Base-by-base conservation (phyloP, 2,113 vertebrate species). In the Tor tambroides region DNA sequence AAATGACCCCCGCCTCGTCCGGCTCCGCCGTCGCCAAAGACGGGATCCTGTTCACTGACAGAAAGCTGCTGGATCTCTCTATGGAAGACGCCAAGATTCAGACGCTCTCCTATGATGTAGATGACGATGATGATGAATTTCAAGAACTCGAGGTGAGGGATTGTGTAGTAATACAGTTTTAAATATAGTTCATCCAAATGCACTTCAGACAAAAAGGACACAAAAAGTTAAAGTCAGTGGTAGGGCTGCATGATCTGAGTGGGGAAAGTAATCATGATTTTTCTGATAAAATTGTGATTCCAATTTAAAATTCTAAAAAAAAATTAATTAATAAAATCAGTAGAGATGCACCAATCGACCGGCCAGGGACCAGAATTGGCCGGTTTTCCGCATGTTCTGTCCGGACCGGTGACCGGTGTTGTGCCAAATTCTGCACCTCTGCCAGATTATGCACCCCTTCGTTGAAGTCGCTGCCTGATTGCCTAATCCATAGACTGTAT, bases 91-190 rank as follows among this genome's bases (percentile, higher is more conserved):
- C 95, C 89, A 98, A 97, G 94, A 96, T 98, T 88, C 97, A 96
- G 32, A 96, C 97, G 1, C 95, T 98, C 23, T 98, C 97, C 21
- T 98, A 97, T 0, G 96, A 99, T 0, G 94, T 97, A 35, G 97
- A 98, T 0, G 96, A 98, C 0, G 97, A 97, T 0, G 97, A 97
- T 0, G 97, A 98, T 8, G 97, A 98, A 28, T 96, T 98, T 90
- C 97, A 98, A 91, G 98, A 98, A 86, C 91, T 99, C 14, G 97
- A 99, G 97, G 97, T 99, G 85, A 95, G 95, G 87, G 41, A 28
- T 28, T 28, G 38, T 4, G 9, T 41, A 9, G 3, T 26, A 17
- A 17, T 26, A 43, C 56, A 26, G 23, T 9, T 41, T 63, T 63
- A 63, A n/a, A 41, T 72, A 72, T n/a, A 38, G 6, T 35, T 21